Base-by-base conservation (phyloP, 1,140 invertebrate species). In the Nymphalis io region DNA sequence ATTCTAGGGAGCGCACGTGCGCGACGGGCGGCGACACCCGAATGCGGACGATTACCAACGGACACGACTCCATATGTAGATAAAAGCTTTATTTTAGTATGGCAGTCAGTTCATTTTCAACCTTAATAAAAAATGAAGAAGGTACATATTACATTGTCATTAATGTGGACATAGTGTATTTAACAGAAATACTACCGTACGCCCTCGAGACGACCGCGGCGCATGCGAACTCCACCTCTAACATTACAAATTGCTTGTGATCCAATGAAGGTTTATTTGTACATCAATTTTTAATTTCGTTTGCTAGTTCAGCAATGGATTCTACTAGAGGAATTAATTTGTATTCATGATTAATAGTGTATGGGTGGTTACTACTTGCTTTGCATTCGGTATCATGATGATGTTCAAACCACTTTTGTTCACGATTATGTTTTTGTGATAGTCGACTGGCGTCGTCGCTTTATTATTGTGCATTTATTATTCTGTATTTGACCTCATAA, bases 321-420 rank as follows among this genome's bases (percentile, higher is more conserved):
- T 20, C 11, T 11, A 21, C 18, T 38, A 13, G 21, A 27, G 21
- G 51, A 63, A 46, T 48, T 44, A 59, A 68, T 57, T 40, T 46
- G 44, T 58, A 51, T 44, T 59, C 60, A 65, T 58, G 40, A 51
- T 67, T 63, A 51, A 71, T 73, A 76, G 48, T 59, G 67, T 67
- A 62, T 67, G 59, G 70, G 42, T 69, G 70, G 73, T 67, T 62
- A 70, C 64, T 79, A 73, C 69, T 79, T 74, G 73, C 72, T 81
- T 76, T 78, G 76, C 76, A 78, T 81, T 79, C 72, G 65, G 74
- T 79, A 79, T 78, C 78, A 76, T 70, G 77, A 76, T 81, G 76
- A 82, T 82, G 75, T 78, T 82, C 80, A 80, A 82, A 82, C 78
- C 74, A 74, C 78, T 80, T 79, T 79, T 73, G 78, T 79, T 67